phyloP scores from a whole-genome alignment of 2,113 vertebrate species.

The Indicator indicator region DNA sequence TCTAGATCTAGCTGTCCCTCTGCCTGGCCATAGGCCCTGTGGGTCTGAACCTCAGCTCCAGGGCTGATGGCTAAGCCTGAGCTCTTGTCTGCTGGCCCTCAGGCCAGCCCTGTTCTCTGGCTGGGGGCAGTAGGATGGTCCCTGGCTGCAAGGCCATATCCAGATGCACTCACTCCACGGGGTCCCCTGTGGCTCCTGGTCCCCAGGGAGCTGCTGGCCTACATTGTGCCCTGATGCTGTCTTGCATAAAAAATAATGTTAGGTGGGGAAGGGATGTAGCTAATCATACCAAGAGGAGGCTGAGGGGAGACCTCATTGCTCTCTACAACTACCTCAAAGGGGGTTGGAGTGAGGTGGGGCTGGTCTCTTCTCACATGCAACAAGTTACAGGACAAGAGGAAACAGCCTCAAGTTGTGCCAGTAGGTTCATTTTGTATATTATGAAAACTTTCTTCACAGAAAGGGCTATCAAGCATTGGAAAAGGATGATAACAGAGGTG shows the following conservation, averaged over 20 bases:
- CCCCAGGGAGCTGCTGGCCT: not conserved
- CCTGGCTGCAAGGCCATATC: not conserved
- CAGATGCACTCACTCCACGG: not conserved
- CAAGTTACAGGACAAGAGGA: no score
- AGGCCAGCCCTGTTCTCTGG: not conserved
- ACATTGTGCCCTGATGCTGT: accelerated
- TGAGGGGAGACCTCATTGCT: no score
- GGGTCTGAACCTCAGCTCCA: accelerated
- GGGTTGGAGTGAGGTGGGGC: no score
- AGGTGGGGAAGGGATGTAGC: not conserved
- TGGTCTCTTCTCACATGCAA: no score
- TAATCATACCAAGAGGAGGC: not conserved
- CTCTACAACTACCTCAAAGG: no score
- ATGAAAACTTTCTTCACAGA: no score
- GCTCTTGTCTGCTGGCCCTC: not conserved
- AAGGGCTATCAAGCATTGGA: no score
- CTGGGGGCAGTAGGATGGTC: not conserved
- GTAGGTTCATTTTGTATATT: no score
- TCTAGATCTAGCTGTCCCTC: not conserved
- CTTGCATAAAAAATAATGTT: not conserved
- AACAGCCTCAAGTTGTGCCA: no score
- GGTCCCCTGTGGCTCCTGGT: not conserved
- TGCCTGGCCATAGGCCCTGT: not conserved
- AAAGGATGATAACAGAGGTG: no score
- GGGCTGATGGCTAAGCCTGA: not conserved